Evolutionary conservation across 2,797 vertebrate genomes (phyloP), one percentile per base, ranked within the genome.

Genomic region (Thalassophryne amazonica): DNA sequence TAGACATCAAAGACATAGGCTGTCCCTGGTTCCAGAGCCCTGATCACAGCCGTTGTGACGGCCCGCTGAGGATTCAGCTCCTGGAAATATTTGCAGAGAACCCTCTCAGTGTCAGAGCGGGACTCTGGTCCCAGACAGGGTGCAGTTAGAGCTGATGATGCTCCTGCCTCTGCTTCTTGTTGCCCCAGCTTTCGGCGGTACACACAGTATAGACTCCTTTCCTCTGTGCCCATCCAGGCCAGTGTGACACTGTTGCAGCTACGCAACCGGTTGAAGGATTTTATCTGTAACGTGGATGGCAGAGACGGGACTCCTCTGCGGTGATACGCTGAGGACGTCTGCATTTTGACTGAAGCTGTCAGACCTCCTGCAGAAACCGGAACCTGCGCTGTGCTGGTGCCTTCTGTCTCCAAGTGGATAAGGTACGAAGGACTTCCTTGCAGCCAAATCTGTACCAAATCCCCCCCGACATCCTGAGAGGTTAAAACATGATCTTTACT

Each of bases 81-180:
- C 42, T 94, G 90, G 84, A 95, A 97, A 69, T 95, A 94, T 71
- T 94, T 97, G 78, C 94, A 96, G 33, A 93, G 86, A 56, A 95
- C 91, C 64, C 93, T 93, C 61, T 95, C 93, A 0, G 88, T 89
- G 65, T 91, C 90, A 31, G 80, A 91, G 27, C 91, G 87, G 4
- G 88, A 90, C 66, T 94, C 92, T 1, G 93, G 94, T 31, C 93
- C 93, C 10, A 92, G 86, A 79, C 94, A 97, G 51, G 80, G 80
- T 1, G 92, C 87, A 0, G 59, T 60, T 0, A 47, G 71, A 46
- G 63, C 51, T 4, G 60, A 48, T n/a, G 2, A 70, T 14, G 78
- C 70, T 9, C 80, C 83, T 18, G 40, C 45, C 61, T 83, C 85
- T 16, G 72, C 58, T 10, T 88, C 83, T 1, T 16, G 15, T 10